Evolutionary conservation across 2,888 invertebrate genomes (phyloP), one percentile per base, ranked within the genome.

Genomic region (Chymomyza caudatula): DNA sequence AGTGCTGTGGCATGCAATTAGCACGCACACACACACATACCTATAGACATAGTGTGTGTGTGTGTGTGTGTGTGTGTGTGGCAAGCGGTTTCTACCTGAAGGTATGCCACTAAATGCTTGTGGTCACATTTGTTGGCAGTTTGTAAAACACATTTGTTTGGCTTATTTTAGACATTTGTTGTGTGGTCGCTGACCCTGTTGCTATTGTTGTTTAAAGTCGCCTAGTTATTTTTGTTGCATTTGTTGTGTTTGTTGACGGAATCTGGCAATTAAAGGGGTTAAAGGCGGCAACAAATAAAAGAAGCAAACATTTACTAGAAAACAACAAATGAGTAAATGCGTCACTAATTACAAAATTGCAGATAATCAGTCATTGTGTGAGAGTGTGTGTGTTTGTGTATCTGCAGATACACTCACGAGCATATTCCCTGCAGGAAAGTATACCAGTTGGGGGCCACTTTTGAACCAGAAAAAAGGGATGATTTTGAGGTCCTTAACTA

Each of bases 281-380:
- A 47, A 47, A 47, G n/a, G 47, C 15, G 43, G 20, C 43, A 53
- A 19, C 60, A 66, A 67, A 71, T 55, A 66, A 54, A 55, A 42
- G 25, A 63, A 15, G 37, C 56, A 49, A 59, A 61, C 61, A 63
- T 23, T 60, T 37, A 37, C 29, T 37, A 11, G 0, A 37, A 37
- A 54, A 15, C 23, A 60, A 60, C 56, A 52, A 62, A 60, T 47
- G 29, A 55, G 17, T 58, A 69, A 77, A 69, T 76, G 65, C 67
- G 62, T 69, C 63, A 64, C 63, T 70, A 69, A 72, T 69, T 68
- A 67, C 52, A 22, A 63, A 73, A 67, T 71, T 49, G 47, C 63
- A 52, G 55, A 57, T 62, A 57, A 67, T 71, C 67, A 42, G 58
- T 67, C 71, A 67, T 67, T 44, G 22, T 29, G 15, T 37, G 11